A percentile compares a stretch with the other conserved stretches of the same genome.
Conservation (phyloP, 2,113 vertebrate species). For the Halcyon malimbica region DNA sequence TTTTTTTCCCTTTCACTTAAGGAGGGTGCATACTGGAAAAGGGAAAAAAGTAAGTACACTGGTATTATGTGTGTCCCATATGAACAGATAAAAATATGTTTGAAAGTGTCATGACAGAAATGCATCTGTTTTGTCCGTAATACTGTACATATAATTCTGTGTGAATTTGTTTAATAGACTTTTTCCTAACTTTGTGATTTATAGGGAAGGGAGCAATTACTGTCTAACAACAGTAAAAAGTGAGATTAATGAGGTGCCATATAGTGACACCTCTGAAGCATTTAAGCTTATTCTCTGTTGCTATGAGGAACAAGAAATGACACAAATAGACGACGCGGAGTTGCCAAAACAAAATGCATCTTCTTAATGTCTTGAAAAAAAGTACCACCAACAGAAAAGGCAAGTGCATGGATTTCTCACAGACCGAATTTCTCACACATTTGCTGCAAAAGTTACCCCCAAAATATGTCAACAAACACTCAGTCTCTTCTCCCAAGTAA, state of each 20-base stretch:
- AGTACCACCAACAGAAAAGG: background rate
- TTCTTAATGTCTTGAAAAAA: background rate
- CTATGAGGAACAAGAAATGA: background rate
- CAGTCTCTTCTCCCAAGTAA: no score
- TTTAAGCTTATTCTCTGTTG: background rate
- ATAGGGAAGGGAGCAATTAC: constrained; percentile 9
- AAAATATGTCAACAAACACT: background rate
- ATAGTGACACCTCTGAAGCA: background rate
- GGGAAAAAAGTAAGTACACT: background rate
- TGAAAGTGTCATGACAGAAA: background rate
- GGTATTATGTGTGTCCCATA: background rate
- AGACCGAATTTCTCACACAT: background rate
- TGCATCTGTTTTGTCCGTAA: background rate
- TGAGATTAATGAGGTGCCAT: constrained; percentile 7
- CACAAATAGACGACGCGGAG: background rate
- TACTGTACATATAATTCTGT: background rate
- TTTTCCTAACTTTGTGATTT: constrained; percentile 5
- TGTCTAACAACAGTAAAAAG: constrained; percentile 7
- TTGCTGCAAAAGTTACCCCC: background rate
- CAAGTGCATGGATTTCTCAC: background rate
- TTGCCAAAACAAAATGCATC: background rate
- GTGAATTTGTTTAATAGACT: background rate
- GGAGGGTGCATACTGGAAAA: background rate
- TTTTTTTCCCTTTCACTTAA: background rate
- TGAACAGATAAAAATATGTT: background rate